phyloP scores from a whole-genome alignment of 2,113 vertebrate species.

The Cyanocitta stelleri region DNA sequence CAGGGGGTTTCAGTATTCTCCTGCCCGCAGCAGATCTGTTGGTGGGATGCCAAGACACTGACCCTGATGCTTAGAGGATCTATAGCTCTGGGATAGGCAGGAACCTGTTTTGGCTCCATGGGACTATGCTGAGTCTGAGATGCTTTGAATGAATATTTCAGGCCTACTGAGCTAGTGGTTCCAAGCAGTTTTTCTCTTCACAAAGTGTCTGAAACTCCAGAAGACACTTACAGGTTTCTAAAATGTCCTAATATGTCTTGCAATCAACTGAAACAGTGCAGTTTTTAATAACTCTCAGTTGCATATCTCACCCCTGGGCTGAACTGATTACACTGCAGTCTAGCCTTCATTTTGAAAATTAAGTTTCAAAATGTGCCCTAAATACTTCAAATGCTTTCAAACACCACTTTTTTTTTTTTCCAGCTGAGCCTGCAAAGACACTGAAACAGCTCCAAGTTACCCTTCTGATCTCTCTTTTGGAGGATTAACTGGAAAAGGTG shows the following conservation, averaged over 20 bases:
- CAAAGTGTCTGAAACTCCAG: not conserved
- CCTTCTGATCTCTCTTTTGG: not conserved
- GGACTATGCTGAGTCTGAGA: not conserved
- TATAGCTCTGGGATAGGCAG: not conserved
- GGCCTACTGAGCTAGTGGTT: not conserved
- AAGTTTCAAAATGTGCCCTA: not conserved
- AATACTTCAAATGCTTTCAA: not conserved
- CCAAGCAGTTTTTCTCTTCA: not conserved
- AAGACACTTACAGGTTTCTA: not conserved
- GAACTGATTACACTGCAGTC: not conserved
- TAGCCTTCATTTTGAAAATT: not conserved
- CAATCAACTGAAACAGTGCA: not conserved
- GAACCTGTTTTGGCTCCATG: not conserved
- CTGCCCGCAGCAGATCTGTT: not conserved
- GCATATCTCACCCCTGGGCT: not conserved
- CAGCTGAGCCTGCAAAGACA: not conserved
- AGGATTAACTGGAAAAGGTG: not conserved
- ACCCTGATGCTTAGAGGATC: not conserved
- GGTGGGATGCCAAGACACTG: not conserved
- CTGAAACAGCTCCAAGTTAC: not conserved
- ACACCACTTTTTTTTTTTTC: not conserved
- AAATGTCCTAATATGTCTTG: not conserved
- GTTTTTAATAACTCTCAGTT: not conserved
- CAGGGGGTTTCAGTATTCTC: not conserved
- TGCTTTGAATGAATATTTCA: not conserved